A percentile compares a stretch with the other conserved stretches of the same genome.
Conservation (phyloP, 2,888 invertebrate species). For the Microctonus hyperodae region DNA sequence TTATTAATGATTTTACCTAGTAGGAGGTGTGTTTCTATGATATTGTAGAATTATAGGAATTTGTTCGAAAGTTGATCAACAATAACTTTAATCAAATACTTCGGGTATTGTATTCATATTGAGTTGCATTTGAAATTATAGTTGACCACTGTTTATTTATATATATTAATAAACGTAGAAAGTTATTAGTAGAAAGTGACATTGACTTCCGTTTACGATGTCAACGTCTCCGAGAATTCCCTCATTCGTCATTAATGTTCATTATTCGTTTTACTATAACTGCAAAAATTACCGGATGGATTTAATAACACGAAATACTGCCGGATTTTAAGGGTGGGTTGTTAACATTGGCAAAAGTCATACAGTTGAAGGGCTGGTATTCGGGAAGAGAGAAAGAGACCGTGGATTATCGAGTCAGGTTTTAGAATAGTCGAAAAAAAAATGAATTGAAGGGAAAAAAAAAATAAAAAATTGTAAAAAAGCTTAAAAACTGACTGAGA, state of each 20-base stretch:
- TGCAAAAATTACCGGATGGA: conserved; percentile 40
- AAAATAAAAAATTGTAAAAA: conserved; percentile 27
- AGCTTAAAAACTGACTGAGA: conserved; percentile 24
- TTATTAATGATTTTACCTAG: not conserved
- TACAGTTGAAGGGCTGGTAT: not conserved
- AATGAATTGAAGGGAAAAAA: conserved; percentile 13
- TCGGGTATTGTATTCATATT: not conserved
- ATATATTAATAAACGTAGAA: not conserved
- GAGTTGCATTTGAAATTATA: not conserved
- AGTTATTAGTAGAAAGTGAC: not conserved
- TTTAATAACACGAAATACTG: conserved; percentile 47
- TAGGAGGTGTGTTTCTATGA: not conserved
- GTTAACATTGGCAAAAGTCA: not conserved
- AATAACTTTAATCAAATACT: not conserved
- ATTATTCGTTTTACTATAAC: conserved; percentile 20
- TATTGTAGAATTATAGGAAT: not conserved
- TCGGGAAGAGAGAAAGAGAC: conserved; percentile 14
- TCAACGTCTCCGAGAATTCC: not conserved
- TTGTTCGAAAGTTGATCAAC: not conserved
- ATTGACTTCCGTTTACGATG: not conserved
- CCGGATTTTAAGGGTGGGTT: not conserved
- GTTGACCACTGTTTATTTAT: not conserved
- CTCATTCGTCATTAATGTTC: conserved; percentile 15
- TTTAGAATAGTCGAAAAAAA: conserved; percentile 23
- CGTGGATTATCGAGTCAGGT: conserved; percentile 1